phyloP scores from a whole-genome alignment of 2,797 vertebrate genomes.

The Hafferia zeledoni region DNA sequence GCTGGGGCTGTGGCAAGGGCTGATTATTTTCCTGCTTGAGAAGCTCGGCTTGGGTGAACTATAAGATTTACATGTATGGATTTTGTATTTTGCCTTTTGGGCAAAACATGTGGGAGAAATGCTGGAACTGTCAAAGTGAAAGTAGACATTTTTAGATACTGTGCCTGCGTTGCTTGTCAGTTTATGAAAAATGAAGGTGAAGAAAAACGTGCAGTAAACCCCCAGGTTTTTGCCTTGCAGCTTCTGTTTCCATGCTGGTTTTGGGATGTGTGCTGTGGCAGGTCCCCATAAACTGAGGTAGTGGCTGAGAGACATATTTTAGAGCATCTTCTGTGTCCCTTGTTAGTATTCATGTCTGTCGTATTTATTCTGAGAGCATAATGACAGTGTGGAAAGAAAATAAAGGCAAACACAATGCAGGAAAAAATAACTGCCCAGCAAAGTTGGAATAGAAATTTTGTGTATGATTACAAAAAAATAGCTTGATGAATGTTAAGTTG shows the following conservation, averaged over 20 bases:
- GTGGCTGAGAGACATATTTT: background rate
- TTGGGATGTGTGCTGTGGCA: background rate
- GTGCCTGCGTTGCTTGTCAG: background rate
- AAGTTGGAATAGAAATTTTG: constrained; percentile 26
- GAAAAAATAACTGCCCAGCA: background rate
- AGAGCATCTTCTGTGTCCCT: constrained; percentile 4
- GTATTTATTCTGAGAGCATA: constrained; percentile 25
- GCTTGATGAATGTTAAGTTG: background rate
- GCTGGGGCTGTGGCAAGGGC: background rate
- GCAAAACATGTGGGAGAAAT: background rate
- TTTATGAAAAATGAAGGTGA: background rate
- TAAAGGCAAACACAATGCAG: background rate
- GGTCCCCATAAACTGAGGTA: background rate
- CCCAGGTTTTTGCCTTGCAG: background rate
- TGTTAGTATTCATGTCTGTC: constrained; percentile 40
- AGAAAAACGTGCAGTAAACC: background rate
- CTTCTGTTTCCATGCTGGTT: background rate
- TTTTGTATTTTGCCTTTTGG: background rate
- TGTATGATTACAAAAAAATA: background rate
- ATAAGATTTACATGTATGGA: fast-evolving
- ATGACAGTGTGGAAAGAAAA: constrained; percentile 4
- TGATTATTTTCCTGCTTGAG: background rate
- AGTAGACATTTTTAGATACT: background rate
- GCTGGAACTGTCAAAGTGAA: background rate
- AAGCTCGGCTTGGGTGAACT: background rate